Evolutionary conservation across 2,113 vertebrate genomes (phyloP), one percentile per base, ranked within the genome.

Genomic region (Tinamus guttatus): DNA sequence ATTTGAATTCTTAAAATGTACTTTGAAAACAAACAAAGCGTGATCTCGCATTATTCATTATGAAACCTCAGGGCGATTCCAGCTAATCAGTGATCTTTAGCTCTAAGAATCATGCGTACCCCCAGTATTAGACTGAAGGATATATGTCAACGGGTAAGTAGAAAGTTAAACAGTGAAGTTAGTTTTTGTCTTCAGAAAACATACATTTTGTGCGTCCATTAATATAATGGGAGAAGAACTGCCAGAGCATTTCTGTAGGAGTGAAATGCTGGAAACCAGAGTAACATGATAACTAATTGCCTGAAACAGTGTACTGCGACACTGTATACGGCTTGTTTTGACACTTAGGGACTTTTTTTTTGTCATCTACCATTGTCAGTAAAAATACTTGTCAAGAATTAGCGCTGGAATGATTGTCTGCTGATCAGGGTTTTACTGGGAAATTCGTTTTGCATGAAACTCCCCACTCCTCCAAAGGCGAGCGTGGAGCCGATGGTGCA

Each of bases 111-210:
- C 67, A 75, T 32, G 56, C 34, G 58, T 88, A 41, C 65, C 52
- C 22, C 32, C 32, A 32, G 47, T 79, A 58, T 87, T 81, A 89
- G 45, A 40, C 34, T 75, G 30, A 90, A 92, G 86, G 89, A 81
- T 58, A n/a, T 32, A 56, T 83, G 65, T 81, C 91, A 89, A 16
- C 58, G 65, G 88, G 52, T 80, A 86, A 67, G 22, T 7, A 69
- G 43, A 76, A 95, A 84, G 81, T 84, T 51, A 91, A 94, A 89
- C 27, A 82, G 9, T 27, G 11, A 83, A 67, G 60, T 79, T 89
- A 75, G n/a, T 18, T 95, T 88, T 79, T 88, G 45, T 90, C 65
- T 89, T 81, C 58, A 87, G 60, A 94, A 89, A 93, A 73, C 64
- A 58, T 60, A 90, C 75, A 81, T 52, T 30, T 90, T 90, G 34